These are phyloP conservation scores for Seira ritae DNA, from an alignment of 2,888 invertebrate species.

Conservation along the genomic window DNA sequence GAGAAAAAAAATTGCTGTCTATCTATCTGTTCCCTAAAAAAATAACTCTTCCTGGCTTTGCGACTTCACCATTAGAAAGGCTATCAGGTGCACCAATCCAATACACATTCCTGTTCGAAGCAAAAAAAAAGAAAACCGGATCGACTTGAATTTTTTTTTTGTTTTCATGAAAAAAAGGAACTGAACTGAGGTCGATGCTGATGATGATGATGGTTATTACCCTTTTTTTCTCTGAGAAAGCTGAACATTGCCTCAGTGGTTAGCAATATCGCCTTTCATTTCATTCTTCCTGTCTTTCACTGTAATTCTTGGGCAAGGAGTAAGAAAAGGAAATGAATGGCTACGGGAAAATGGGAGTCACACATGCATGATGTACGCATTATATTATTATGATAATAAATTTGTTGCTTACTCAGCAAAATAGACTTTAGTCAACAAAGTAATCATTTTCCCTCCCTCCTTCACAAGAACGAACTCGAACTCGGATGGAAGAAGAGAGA, in stretches of 20 bases:
- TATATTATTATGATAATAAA: constrained; percentile 12
- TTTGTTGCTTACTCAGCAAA: neutral
- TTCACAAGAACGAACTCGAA: neutral
- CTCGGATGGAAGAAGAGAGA: neutral
- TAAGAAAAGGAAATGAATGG: neutral
- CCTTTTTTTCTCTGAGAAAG: neutral
- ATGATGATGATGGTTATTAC: neutral
- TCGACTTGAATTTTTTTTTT: constrained; percentile 18
- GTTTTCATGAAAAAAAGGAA: neutral
- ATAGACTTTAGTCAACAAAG: neutral
- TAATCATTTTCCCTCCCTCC: neutral
- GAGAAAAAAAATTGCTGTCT: constrained; percentile 57
- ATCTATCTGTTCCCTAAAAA: neutral
- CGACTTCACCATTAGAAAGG: constrained; percentile 24
- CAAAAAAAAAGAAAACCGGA: neutral
- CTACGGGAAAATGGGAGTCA: constrained; percentile 10
- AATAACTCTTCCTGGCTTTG: neutral
- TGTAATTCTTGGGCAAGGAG: neutral
- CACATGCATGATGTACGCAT: constrained; percentile 17
- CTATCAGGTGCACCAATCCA: constrained; percentile 35
- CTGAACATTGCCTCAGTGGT: neutral
- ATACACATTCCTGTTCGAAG: neutral
- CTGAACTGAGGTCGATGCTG: neutral
- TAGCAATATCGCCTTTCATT: neutral
- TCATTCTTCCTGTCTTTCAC: neutral